A percentile compares a stretch with the other conserved stretches of the same genome.
phyloP scores from a whole-genome alignment of 2,888 invertebrate species.

The Pegoplata infirma region DNA sequence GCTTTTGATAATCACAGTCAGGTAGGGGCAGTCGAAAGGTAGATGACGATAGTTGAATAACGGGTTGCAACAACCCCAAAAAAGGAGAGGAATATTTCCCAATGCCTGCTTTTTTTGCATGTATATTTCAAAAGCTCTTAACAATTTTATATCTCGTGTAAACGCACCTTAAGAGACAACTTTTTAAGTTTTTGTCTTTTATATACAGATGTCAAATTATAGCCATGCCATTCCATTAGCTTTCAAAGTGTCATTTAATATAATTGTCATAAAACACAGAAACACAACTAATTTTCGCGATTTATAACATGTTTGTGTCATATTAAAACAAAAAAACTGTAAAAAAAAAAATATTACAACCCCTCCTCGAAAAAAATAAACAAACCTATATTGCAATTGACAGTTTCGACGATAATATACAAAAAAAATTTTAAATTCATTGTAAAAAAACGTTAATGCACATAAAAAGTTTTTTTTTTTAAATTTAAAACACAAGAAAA shows the following conservation, averaged over 20 bases:
- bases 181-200: neutral
- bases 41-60: too few relatives aligned
- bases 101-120: too few relatives aligned
- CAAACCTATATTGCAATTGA: conserved; percentile 30
- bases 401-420: conserved; percentile 20
- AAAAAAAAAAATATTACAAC: neutral
- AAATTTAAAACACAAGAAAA: conserved; percentile 30
- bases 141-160: too few relatives aligned
- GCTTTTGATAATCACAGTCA: too few relatives aligned
- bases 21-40: too few relatives aligned
- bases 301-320: conserved; percentile 55
- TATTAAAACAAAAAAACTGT: conserved; percentile 33
- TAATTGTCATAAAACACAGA: conserved; percentile 14
- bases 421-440: neutral
- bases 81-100: too few relatives aligned
- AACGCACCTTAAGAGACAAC: too few relatives aligned
- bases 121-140: too few relatives aligned
- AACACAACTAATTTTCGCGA: conserved; percentile 43
- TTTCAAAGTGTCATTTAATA: conserved; percentile 38
- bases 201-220: conserved; percentile 23
- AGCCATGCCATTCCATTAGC: conserved; percentile 5
- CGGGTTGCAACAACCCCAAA: too few relatives aligned
- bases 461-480: conserved; percentile 15
- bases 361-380: neutral
- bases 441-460: neutral